phyloP scores from a whole-genome alignment of 1,140 invertebrate species.

The Carposina sasakii region DNA sequence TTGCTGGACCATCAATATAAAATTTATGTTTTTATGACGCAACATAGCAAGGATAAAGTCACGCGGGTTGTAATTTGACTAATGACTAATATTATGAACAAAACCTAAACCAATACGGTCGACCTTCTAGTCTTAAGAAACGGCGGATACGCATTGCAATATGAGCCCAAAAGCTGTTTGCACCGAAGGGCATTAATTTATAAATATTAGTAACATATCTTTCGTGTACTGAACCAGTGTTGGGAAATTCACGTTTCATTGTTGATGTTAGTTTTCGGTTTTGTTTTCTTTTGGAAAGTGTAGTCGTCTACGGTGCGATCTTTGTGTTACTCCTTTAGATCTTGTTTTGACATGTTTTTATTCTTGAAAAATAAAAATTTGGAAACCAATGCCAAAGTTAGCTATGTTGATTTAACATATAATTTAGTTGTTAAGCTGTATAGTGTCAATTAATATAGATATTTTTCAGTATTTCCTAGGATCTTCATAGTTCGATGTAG shows the following conservation, averaged over 20 bases:
- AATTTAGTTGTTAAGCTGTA: slow-evolving; percentile 64
- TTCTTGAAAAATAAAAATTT: slow-evolving; percentile 57
- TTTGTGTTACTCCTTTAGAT: slow-evolving; percentile 54
- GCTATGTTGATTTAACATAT: slow-evolving; percentile 65
- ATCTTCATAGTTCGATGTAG: slow-evolving; percentile 60
- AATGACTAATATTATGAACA: too few species aligned
- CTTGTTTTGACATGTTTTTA: slow-evolving; percentile 64
- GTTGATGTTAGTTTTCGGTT: slow-evolving; percentile 54
- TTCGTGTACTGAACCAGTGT: slow-evolving; percentile 47
- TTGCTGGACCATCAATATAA: too few species aligned
- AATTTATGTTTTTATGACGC: too few species aligned
- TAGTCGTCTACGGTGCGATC: slow-evolving; percentile 30
- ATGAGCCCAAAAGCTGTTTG: slow-evolving; percentile 52
- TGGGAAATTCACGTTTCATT: slow-evolving; percentile 50
- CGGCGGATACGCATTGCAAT: slow-evolving; percentile 51
- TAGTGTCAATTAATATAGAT: slow-evolving; percentile 66
- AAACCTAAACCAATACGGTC: too few species aligned
- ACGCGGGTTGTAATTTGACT: too few species aligned
- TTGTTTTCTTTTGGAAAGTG: slow-evolving; percentile 54
- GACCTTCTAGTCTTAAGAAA: slow-evolving; percentile 70
- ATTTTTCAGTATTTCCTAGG: slow-evolving; percentile 67
- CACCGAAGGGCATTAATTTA: slow-evolving; percentile 61
- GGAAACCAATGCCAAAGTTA: slow-evolving; percentile 72
- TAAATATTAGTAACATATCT: slow-evolving; percentile 58
- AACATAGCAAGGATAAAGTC: too few species aligned